A percentile compares a stretch with the other conserved stretches of the same genome.
These are phyloP conservation scores for Bergia sp. DNA, from an alignment of 92 coral and sea anemone genomes.

Conservation along the genomic window DNA sequence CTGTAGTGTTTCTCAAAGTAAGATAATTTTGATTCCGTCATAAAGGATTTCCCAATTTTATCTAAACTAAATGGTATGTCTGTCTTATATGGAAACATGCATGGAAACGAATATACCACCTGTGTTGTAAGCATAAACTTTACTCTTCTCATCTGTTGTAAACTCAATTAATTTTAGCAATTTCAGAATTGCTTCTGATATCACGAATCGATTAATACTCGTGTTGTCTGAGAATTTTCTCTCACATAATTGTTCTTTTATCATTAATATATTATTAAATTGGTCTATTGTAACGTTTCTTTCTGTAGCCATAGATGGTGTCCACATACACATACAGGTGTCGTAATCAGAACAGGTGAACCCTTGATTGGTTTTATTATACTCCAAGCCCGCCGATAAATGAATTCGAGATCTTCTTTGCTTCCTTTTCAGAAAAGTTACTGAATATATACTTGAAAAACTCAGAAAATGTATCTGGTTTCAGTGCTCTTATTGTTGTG, in stretches of 20 bases:
- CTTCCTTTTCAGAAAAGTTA: conserved; percentile 6
- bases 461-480: conserved; percentile 45
- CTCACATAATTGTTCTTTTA: conserved; percentile 5
- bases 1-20: neutral
- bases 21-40: neutral
- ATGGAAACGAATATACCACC: neutral
- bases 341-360: conserved; percentile 43
- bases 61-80: neutral
- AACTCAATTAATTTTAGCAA: neutral
- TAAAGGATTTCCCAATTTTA: neutral
- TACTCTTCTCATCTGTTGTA: too few species aligned
- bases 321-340: conserved; percentile 41
- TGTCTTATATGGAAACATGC: neutral
- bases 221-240: conserved; percentile 33
- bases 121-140: neutral
- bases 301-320: conserved; percentile 8
- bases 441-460: conserved; percentile 31
- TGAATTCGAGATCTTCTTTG: conserved; percentile 26
- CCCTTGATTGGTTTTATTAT: conserved; percentile 42
- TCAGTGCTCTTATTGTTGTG: conserved; percentile 37
- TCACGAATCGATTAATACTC: neutral
- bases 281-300: conserved; percentile 41
- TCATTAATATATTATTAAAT: neutral
- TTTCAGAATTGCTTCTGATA: neutral
- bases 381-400: conserved; percentile 47